These are phyloP conservation scores for Drosophila pruinosa DNA, from an alignment of 1,140 invertebrate species.

Conservation along the genomic window DNA sequence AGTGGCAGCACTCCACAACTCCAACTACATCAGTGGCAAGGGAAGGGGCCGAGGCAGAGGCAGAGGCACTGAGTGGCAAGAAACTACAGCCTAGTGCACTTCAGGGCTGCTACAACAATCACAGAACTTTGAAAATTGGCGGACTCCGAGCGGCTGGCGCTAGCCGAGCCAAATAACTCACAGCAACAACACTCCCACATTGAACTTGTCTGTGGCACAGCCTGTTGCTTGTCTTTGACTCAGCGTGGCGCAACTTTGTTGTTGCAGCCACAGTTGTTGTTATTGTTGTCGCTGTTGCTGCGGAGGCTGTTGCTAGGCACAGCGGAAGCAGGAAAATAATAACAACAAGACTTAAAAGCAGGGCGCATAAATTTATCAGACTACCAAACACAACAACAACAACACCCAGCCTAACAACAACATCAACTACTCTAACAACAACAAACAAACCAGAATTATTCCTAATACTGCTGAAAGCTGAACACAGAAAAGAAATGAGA, in stretches of 20 bases:
- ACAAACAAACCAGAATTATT: slow-evolving; percentile 45
- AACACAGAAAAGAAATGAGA: slow-evolving; percentile 17
- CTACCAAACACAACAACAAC: slow-evolving; percentile 32
- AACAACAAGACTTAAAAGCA: slow-evolving; percentile 60
- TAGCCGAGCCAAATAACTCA: slow-evolving; percentile 55
- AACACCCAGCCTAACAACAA: slow-evolving; percentile 22
- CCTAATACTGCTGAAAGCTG: slow-evolving; percentile 29
- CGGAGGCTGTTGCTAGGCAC: slow-evolving; percentile 50
- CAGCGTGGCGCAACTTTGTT: slow-evolving; percentile 72
- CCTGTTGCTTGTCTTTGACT: slow-evolving; percentile 63
- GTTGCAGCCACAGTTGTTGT: slow-evolving; percentile 46
- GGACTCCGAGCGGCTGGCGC: slow-evolving; percentile 49
- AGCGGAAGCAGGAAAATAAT: slow-evolving; percentile 70
- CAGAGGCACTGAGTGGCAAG: slow-evolving; percentile 50
- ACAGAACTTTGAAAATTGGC: slow-evolving; percentile 68
- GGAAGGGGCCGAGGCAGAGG: background rate
- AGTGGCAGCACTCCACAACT: slow-evolving; percentile 28
- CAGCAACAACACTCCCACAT: slow-evolving; percentile 20
- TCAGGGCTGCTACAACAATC: slow-evolving; percentile 45
- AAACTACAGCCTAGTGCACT: slow-evolving; percentile 63
- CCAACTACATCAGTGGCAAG: slow-evolving; percentile 2
- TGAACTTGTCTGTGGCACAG: slow-evolving; percentile 48
- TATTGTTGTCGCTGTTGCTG: slow-evolving; percentile 41
- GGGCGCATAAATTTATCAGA: slow-evolving; percentile 65
- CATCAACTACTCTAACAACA: slow-evolving; percentile 39